Conservation (phyloP, 2,888 invertebrate species). For the Meta bourneti region DNA sequence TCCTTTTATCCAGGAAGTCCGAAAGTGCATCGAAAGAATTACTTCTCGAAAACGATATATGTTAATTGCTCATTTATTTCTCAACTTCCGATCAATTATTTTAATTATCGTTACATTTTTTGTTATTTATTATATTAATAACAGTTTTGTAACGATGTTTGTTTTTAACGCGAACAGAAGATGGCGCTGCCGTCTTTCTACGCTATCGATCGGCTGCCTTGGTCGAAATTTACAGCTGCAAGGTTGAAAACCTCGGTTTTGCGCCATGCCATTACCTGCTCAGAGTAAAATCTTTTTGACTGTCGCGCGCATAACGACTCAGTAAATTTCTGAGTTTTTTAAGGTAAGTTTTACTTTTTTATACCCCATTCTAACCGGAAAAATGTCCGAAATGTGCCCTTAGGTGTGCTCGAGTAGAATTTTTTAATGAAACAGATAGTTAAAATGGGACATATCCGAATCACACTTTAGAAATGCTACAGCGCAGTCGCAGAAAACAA, state of each 20-base stretch:
- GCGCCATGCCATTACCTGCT: conserved; percentile 76
- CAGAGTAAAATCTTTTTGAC: conserved; percentile 75
- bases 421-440: conserved; percentile 38
- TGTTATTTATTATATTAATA: not conserved
- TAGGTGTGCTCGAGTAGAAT: not conserved
- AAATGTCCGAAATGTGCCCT: conserved; percentile 38
- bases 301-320: conserved; percentile 75
- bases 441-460: conserved; percentile 47
- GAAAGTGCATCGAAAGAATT: too few relatives aligned
- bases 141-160: conserved; percentile 14
- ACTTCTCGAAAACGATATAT: too few relatives aligned
- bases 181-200: conserved; percentile 63
- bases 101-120: conserved; percentile 4
- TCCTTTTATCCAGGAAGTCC: too few relatives aligned
- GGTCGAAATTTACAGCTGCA: conserved; percentile 74
- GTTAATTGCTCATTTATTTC: too few relatives aligned
- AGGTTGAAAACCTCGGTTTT: conserved; percentile 64
- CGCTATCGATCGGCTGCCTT: conserved; percentile 74
- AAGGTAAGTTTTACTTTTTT: conserved; percentile 65
- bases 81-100: not conserved
- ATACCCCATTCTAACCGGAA: not conserved
- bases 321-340: conserved; percentile 57
- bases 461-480: conserved; percentile 68
- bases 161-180: conserved; percentile 39
- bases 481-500: conserved; percentile 77